Evolutionary conservation across 35 echinoderm and acorn worm species (phyloP).

Genomic region (Diadema setosum): DNA sequence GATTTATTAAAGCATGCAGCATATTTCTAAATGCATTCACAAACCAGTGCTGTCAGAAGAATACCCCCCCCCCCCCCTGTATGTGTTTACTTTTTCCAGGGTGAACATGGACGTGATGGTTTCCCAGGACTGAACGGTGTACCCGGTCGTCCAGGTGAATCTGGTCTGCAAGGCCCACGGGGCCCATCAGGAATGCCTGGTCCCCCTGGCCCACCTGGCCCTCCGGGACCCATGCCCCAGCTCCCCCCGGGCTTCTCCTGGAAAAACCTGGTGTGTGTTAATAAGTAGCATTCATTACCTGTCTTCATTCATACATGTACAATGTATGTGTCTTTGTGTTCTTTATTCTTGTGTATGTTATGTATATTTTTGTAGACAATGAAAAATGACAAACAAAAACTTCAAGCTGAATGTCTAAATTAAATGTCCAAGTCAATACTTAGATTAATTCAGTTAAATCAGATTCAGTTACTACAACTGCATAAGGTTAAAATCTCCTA

Average conservation of each 20-base stretch:
- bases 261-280: neutral
- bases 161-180: neutral
- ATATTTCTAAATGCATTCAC: too few relatives aligned
- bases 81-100: neutral
- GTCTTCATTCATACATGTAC: neutral
- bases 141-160: neutral
- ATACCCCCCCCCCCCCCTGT: too few relatives aligned
- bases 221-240: neutral
- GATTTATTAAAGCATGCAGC: too few relatives aligned
- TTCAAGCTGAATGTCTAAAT: too few relatives aligned
- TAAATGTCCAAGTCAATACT: too few relatives aligned
- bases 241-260: conserved; percentile 7
- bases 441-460: too few relatives aligned
- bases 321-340: neutral
- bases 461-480: too few relatives aligned
- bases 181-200: neutral
- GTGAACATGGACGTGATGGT: conserved; percentile 30
- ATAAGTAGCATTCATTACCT: neutral
- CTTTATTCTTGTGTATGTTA: neutral
- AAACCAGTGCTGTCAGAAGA: too few relatives aligned
- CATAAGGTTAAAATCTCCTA: too few relatives aligned
- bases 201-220: neutral
- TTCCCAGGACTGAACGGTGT: conserved; percentile 46
- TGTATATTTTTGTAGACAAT: neutral
- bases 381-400: too few relatives aligned